A percentile compares a stretch with the other conserved stretches of the same genome.
These are phyloP conservation scores for Phalera bucephala DNA, from an alignment of 2,888 invertebrate genomes.

Conservation along the genomic window DNA sequence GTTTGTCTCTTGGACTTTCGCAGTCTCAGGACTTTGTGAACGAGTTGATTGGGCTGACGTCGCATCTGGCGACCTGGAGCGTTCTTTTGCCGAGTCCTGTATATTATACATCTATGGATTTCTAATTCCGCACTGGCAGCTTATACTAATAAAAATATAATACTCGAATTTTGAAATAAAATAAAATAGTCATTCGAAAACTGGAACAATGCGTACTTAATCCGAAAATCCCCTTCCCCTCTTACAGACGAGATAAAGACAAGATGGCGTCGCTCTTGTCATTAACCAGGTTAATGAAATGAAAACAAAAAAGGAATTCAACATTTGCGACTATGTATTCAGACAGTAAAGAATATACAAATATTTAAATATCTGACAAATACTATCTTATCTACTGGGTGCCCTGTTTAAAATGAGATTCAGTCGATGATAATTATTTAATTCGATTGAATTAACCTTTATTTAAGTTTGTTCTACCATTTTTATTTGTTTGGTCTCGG, in stretches of 20 bases:
- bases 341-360: constrained; percentile 27
- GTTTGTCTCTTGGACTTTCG: constrained; percentile 32
- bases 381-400: constrained; percentile 39
- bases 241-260: constrained; percentile 19
- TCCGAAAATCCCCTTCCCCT: constrained; percentile 46
- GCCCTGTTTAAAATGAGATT: constrained; percentile 16
- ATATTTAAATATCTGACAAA: constrained; percentile 25
- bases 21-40: constrained; percentile 47
- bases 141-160: background rate
- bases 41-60: constrained; percentile 44
- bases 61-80: constrained; percentile 56
- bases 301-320: constrained; percentile 72
- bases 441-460: constrained; percentile 10
- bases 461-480: no score
- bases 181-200: background rate
- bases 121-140: constrained; percentile 2
- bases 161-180: background rate
- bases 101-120: constrained; percentile 31
- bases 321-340: constrained; percentile 52
- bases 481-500: no score
- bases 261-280: constrained; percentile 11
- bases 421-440: constrained; percentile 3
- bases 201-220: constrained; percentile 7
- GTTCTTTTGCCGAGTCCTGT: constrained; percentile 59
- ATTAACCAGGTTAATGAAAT: constrained; percentile 17